Conservation (phyloP, 2,797 vertebrate genomes). For the Pangasius sanitwongsei region DNA sequence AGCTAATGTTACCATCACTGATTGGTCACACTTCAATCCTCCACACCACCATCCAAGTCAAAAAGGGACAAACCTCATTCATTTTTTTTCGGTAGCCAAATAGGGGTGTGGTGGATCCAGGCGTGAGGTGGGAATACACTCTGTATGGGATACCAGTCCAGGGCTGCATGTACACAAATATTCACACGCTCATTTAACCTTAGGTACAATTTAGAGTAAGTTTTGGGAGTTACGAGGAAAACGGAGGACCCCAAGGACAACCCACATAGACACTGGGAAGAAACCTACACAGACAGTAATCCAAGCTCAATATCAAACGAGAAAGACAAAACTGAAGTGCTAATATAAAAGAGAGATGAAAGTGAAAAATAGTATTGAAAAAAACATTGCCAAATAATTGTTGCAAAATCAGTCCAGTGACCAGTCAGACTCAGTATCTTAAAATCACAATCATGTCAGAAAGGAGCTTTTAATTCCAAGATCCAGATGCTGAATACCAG, state of each 20-base stretch:
- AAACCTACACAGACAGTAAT: not conserved
- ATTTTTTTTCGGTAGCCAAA: not conserved
- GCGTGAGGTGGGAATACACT: not conserved
- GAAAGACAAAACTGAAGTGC: not conserved
- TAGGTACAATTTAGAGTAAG: not conserved
- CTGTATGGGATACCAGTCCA: not conserved
- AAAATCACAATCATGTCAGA: not conserved
- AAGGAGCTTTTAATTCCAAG: not conserved
- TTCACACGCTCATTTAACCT: not conserved
- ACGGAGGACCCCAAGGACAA: not conserved
- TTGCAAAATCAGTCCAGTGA: not conserved
- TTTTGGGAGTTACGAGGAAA: not conserved
- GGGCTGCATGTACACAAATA: not conserved
- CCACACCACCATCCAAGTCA: not conserved
- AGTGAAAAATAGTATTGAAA: not conserved
- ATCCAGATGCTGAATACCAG: not conserved
- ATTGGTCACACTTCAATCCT: not conserved
- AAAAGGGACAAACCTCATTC: not conserved
- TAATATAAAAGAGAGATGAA: not conserved
- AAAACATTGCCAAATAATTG: not conserved
- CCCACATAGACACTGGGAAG: not conserved
- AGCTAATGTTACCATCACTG: not conserved
- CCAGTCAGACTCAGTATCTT: not conserved
- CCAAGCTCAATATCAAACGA: not conserved
- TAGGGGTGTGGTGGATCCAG: not conserved